Percentiles rank a stretch among this genome's conserved stretches.
These are phyloP conservation scores for Diarsia dahlii DNA, from an alignment of 2,888 invertebrate genomes.

Conservation along the genomic window DNA sequence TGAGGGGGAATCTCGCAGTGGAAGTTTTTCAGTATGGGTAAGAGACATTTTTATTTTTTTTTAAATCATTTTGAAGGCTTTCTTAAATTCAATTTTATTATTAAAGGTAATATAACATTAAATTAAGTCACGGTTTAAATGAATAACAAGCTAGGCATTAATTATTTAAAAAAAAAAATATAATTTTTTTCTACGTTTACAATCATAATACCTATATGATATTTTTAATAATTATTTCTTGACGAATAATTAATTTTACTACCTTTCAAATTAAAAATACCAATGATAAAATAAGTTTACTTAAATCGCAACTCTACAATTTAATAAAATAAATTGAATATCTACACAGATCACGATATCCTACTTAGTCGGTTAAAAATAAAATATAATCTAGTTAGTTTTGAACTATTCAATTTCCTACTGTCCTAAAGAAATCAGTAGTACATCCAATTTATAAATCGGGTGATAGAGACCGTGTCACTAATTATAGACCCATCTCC, in stretches of 20 bases:
- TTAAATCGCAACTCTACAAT: background rate
- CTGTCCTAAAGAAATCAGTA: too few relatives aligned
- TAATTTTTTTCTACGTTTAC: too few relatives aligned
- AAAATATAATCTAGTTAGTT: background rate
- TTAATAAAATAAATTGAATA: background rate
- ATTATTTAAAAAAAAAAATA: background rate
- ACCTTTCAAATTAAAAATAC: background rate
- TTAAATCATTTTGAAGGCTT: background rate
- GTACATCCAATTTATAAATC: too few relatives aligned
- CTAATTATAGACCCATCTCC: too few relatives aligned
- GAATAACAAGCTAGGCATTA: background rate
- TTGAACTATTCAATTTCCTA: too few relatives aligned
- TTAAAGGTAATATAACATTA: too few relatives aligned
- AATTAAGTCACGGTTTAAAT: background rate
- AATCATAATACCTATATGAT: too few relatives aligned
- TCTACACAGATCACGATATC: too few relatives aligned
- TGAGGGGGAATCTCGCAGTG: conserved; percentile 75
- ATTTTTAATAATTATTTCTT: too few relatives aligned
- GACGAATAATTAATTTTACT: background rate
- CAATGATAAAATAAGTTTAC: background rate
- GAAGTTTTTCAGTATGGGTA: conserved; percentile 74
- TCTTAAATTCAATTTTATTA: too few relatives aligned
- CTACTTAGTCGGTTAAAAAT: too few relatives aligned
- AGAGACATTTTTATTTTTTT: conserved; percentile 67
- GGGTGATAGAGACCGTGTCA: too few relatives aligned